A percentile compares a stretch with the other conserved stretches of the same genome.
These are phyloP conservation scores for Osmoderma eremita DNA, from an alignment of 2,888 invertebrate species.

Conservation along the genomic window DNA sequence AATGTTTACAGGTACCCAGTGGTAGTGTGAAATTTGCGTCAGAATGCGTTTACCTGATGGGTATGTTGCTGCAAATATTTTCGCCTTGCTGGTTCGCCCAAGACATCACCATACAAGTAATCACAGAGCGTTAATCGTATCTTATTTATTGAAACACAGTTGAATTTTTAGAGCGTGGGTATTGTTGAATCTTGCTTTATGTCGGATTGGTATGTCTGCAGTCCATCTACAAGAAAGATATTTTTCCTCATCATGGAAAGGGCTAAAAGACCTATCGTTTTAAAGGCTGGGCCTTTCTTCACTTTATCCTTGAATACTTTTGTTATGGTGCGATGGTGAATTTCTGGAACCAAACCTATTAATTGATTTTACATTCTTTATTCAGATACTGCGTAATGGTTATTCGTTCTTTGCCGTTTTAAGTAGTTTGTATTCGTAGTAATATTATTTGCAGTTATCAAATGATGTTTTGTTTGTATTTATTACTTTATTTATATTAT, in stretches of 20 bases:
- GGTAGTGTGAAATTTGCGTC: constrained; percentile 41
- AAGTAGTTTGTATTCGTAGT: background rate
- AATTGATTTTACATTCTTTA: constrained; percentile 1
- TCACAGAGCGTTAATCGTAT: no score
- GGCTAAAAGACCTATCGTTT: constrained; percentile 44
- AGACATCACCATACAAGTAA: constrained; percentile 49
- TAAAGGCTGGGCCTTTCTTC: constrained; percentile 47
- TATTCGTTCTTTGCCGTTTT: constrained; percentile 33
- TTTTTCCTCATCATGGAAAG: constrained; percentile 48
- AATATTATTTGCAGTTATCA: background rate
- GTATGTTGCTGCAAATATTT: constrained; percentile 46
- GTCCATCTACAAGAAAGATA: constrained; percentile 36
- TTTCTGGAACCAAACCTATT: background rate
- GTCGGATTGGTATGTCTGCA: constrained; percentile 47
- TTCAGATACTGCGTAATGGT: constrained; percentile 10
- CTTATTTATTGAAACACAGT: background rate
- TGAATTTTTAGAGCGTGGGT: constrained; percentile 46
- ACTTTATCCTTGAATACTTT: constrained; percentile 45
- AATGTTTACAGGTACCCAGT: background rate
- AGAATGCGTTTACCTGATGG: constrained; percentile 30
- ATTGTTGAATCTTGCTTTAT: constrained; percentile 46
- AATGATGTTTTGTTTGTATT: constrained; percentile 4
- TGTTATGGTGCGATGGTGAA: constrained; percentile 41
- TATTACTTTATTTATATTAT: no score
- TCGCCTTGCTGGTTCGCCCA: constrained; percentile 51